phyloP scores from a whole-genome alignment of 2,888 invertebrate genomes.

The Chrysomela aeneicollis region DNA sequence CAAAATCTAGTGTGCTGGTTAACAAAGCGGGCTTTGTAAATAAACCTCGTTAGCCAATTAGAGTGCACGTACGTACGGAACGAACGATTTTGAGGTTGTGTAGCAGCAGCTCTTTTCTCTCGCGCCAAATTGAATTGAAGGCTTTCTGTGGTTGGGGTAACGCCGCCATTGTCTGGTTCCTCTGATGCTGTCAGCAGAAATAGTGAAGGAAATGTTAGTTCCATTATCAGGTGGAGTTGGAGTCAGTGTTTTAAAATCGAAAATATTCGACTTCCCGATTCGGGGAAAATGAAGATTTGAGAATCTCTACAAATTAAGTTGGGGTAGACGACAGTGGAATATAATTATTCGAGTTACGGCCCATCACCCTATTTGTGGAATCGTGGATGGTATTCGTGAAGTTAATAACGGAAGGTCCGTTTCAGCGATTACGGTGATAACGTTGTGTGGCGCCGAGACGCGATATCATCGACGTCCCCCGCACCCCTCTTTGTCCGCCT shows the following conservation, averaged over 20 bases:
- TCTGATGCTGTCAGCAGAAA: background rate
- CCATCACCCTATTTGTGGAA: too few species aligned
- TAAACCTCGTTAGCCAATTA: slow-evolving; percentile 19
- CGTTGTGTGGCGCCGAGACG: slow-evolving; percentile 52
- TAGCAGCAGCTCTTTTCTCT: slow-evolving; percentile 1
- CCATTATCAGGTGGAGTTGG: background rate
- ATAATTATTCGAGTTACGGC: too few species aligned
- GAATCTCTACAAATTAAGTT: too few species aligned
- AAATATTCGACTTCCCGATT: too few species aligned
- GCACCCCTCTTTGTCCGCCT: slow-evolving; percentile 45
- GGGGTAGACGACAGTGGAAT: too few species aligned
- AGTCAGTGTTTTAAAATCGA: too few species aligned
- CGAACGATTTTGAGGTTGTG: slow-evolving; percentile 15
- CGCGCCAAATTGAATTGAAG: background rate
- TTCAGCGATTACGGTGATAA: slow-evolving; percentile 42
- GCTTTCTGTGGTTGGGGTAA: background rate
- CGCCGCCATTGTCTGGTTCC: background rate
- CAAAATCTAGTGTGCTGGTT: slow-evolving; percentile 18
- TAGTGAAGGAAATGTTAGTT: background rate
- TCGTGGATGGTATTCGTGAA: too few species aligned
- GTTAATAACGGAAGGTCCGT: too few species aligned
- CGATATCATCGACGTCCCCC: slow-evolving; percentile 53
- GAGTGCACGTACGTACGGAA: slow-evolving; percentile 14
- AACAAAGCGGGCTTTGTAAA: slow-evolving; percentile 15
- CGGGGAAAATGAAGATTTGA: too few species aligned